Evolutionary conservation across 2,113 vertebrate genomes (phyloP).

Genomic region (Rhea pennata): DNA sequence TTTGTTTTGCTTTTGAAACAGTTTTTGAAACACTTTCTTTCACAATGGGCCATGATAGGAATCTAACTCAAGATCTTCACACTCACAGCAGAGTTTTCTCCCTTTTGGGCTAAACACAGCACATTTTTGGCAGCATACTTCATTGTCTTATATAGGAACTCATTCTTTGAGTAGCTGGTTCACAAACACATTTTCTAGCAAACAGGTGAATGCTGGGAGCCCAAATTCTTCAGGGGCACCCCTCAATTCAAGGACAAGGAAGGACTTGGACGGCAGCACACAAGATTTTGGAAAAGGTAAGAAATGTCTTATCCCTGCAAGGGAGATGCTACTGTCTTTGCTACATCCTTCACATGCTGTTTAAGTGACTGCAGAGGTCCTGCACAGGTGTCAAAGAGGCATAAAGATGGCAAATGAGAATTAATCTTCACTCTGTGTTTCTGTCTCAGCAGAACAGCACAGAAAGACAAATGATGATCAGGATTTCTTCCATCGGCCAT

Average conservation of each 20-base stretch:
- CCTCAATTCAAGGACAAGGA: not conserved
- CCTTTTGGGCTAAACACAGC: not conserved
- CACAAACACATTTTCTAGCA: not conserved
- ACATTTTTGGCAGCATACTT: not conserved
- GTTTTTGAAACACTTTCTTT: not conserved
- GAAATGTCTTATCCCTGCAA: not conserved
- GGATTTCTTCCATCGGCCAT: not conserved
- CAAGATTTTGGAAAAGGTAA: not conserved
- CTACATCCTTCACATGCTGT: not conserved
- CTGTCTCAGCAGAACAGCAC: not conserved
- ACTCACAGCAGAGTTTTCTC: rapidly evolving
- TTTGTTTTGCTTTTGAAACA: not conserved
- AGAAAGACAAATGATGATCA: not conserved
- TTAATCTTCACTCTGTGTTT: not conserved
- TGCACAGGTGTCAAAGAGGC: not conserved
- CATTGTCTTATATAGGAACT: not conserved
- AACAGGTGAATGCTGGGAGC: not conserved
- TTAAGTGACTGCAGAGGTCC: not conserved
- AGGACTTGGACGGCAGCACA: not conserved
- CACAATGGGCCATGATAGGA: rapidly evolving
- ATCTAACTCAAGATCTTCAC: not conserved
- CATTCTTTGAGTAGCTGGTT: not conserved
- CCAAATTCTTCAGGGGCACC: not conserved
- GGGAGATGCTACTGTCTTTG: no score
- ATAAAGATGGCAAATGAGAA: not conserved